Conservation (phyloP, 2,888 invertebrate species). For the Hypsopygia costalis region DNA sequence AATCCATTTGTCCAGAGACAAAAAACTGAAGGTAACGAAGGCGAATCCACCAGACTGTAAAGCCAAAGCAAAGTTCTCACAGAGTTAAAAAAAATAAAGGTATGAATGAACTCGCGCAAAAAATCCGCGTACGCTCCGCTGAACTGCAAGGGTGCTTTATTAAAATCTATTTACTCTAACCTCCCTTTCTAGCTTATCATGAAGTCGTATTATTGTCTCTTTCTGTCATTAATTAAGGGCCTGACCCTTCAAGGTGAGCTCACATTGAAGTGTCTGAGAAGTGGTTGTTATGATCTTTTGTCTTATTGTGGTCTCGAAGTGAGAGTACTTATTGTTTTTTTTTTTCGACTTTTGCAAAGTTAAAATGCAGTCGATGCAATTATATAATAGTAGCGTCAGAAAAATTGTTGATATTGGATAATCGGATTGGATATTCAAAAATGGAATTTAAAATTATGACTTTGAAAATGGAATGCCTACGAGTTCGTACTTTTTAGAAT, state of each 20-base stretch:
- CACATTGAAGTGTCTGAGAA: conserved; percentile 55
- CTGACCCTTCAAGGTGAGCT: conserved; percentile 61
- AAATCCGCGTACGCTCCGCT: conserved; percentile 59
- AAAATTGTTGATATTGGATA: conserved; percentile 1
- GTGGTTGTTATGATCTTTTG: conserved; percentile 70
- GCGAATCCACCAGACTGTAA: conserved; percentile 53
- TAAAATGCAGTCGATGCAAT: conserved; percentile 19
- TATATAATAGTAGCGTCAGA: conserved; percentile 16
- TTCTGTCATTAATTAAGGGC: conserved; percentile 61
- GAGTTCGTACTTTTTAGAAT: too few species aligned
- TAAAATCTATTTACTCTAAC: conserved; percentile 41
- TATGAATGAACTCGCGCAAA: conserved; percentile 51
- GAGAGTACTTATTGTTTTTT: conserved; percentile 45
- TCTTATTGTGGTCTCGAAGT: conserved; percentile 54
- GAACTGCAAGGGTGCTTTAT: conserved; percentile 59
- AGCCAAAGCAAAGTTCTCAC: conserved; percentile 51
- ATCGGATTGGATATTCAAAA: too few species aligned
- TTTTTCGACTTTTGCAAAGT: conserved; percentile 38
- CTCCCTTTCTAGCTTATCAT: conserved; percentile 34
- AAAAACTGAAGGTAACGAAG: conserved; percentile 24
- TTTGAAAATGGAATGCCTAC: too few species aligned
- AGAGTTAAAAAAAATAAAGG: conserved; percentile 31
- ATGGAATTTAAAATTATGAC: too few species aligned
- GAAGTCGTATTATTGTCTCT: conserved; percentile 29
- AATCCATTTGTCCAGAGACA: conserved; percentile 16